Conservation (phyloP, 2,113 vertebrate genomes). For the Upupa epops region DNA sequence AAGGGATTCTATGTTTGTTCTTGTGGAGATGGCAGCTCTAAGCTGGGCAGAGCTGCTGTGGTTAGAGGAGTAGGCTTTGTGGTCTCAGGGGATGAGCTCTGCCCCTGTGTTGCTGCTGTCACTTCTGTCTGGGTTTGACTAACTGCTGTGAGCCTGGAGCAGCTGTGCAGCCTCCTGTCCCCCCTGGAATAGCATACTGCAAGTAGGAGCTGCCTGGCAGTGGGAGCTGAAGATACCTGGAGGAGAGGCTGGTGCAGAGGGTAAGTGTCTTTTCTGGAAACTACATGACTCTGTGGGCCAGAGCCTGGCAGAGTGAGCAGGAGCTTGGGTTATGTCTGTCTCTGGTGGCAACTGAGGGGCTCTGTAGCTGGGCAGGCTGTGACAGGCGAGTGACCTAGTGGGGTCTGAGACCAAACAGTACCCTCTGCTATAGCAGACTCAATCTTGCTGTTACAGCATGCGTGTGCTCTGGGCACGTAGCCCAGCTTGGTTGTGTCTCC, state of each 20-base stretch:
- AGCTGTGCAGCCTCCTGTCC: not conserved
- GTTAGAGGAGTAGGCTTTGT: not conserved
- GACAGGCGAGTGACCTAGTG: too few species aligned
- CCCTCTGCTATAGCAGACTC: not conserved
- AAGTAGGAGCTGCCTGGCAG: not conserved
- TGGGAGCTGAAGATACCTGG: not conserved
- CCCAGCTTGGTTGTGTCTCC: not conserved
- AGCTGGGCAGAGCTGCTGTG: fast-evolving
- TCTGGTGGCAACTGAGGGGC: fast-evolving
- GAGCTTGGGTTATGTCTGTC: not conserved
- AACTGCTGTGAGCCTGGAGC: not conserved
- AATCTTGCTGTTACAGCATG: not conserved
- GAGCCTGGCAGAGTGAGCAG: not conserved
- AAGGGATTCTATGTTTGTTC: not conserved
- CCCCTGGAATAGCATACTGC: not conserved
- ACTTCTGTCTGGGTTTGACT: not conserved
- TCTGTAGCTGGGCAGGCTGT: not conserved
- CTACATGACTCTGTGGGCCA: fast-evolving
- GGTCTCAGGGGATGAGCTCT: fast-evolving
- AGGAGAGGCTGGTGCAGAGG: not conserved
- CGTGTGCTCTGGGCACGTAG: too few species aligned
- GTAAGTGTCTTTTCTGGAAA: not conserved
- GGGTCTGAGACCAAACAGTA: not conserved
- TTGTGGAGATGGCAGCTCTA: fast-evolving
- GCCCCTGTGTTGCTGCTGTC: not conserved